Conservation (phyloP, 2,113 vertebrate species). For the Grammomys dolichurus region DNA sequence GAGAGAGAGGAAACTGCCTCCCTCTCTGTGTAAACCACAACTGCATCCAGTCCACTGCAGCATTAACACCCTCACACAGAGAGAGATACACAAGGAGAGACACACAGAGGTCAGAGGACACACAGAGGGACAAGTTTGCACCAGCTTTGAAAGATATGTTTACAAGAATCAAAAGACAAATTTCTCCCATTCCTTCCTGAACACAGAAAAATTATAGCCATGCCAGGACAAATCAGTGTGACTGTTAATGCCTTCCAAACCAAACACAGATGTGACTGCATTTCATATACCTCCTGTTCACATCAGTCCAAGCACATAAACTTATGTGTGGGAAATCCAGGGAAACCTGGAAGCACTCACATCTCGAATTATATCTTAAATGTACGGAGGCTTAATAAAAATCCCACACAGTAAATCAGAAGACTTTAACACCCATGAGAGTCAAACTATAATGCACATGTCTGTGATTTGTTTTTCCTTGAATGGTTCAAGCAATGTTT, state of each 20-base stretch:
- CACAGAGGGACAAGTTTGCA: constrained; percentile 13
- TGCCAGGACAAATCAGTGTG: neutral
- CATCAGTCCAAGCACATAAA: constrained; percentile 4
- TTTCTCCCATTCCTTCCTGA: constrained; percentile 25
- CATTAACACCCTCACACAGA: neutral
- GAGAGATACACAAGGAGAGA: too few relatives aligned
- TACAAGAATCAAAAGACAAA: constrained; percentile 22
- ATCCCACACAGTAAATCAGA: constrained; percentile 24
- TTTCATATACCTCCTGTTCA: neutral
- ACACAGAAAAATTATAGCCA: constrained; percentile 32
- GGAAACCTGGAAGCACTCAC: neutral
- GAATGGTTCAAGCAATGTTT: constrained; percentile 63
- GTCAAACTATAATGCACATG: constrained; percentile 68
- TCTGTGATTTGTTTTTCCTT: constrained; percentile 57
- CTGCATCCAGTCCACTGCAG: neutral
- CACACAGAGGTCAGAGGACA: neutral
- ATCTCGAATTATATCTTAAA: constrained; percentile 64
- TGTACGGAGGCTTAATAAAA: constrained; percentile 25
- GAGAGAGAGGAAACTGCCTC: neutral
- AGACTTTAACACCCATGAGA: constrained; percentile 40
- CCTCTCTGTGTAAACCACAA: constrained; percentile 24
- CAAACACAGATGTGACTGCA: neutral
- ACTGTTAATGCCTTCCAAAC: constrained; percentile 42
- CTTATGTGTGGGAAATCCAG: constrained; percentile 2
- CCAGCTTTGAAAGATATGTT: constrained; percentile 1